phyloP scores from a whole-genome alignment of 2,113 vertebrate genomes.

The Platysteira castanea region DNA sequence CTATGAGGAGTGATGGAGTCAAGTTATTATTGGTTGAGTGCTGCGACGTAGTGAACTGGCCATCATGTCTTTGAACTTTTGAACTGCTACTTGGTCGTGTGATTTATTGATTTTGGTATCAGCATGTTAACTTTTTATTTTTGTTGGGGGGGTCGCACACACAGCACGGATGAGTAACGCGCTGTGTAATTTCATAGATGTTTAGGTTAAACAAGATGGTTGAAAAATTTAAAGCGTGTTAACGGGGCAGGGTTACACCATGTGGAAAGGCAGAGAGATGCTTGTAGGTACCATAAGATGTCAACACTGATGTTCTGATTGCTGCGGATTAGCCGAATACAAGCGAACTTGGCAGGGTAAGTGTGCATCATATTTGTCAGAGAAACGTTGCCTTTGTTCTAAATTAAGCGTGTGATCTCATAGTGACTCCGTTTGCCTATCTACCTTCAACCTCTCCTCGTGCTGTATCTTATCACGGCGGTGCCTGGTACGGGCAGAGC shows the following conservation, averaged over 20 bases:
- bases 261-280: constrained; percentile 29
- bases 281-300: constrained; percentile 47
- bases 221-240: constrained; percentile 59
- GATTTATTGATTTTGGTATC: constrained; percentile 82
- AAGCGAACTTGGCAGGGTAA: background rate
- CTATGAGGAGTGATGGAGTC: constrained; percentile 76
- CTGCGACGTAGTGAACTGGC: constrained; percentile 75
- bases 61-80: constrained; percentile 85
- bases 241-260: constrained; percentile 34
- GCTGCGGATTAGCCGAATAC: background rate
- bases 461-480: background rate
- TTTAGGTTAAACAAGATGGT: constrained; percentile 66
- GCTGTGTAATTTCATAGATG: constrained; percentile 48
- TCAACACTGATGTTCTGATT: constrained; percentile 41
- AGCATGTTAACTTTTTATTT: constrained; percentile 68
- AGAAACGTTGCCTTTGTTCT: background rate
- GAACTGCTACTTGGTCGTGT: constrained; percentile 78
- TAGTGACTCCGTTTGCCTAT: background rate
- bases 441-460: background rate
- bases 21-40: constrained; percentile 79
- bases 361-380: background rate
- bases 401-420: background rate
- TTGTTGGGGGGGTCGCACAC: background rate
- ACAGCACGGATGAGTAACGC: constrained; percentile 29
- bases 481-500: constrained; percentile 24